Evolutionary conservation across 2,113 vertebrate species (phyloP), one percentile per base, ranked within the genome.

Genomic region (Lagopus muta): DNA sequence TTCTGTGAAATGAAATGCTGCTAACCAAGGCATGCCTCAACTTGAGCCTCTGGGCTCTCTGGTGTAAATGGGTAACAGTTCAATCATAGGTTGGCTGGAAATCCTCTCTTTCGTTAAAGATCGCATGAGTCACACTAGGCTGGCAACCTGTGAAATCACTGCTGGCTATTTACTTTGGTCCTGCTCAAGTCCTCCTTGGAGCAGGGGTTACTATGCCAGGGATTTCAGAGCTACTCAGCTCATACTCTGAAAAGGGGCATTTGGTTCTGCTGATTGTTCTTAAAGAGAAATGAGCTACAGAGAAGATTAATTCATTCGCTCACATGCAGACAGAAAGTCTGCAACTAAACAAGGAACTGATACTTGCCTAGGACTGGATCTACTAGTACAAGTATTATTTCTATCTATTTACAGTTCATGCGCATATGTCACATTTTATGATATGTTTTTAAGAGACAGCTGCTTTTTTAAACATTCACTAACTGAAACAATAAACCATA

Each of bases 391-490:
- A 72, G 86, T 73, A 76, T 90, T 84, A 72, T 94, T 95, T 90
- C 70, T 85, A 74, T 79, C 87, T 95, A 86, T 93, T 95, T 86
- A 83, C 86, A 78, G 88, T 75, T 90, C 52, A n/a, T 61, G 60
- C 81, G 61, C 61, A 86, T 2, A 47, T 34, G 4, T 83, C 76
- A 65, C 66, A 84, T 92, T 92, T 95, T 83, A 91, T 83, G 60
- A 6, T 65, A 61, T 43, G 69, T 75, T 88, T 62, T 84, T 81
- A 72, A 57, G 88, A 92, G 77, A 84, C 0, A 5, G 52, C 38
- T 81, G 74, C 61, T 90, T 91, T 86, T 91, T 93, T 40, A 71
- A 95, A 94, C 72, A 71, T 86, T 94, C 90, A 93, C 92, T 3
- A 6, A 90, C 73, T 88, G 73, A 92, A 86, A 93, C 62, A 81